phyloP scores from a whole-genome alignment of 2,797 vertebrate genomes.

The Gallinago stenura region DNA sequence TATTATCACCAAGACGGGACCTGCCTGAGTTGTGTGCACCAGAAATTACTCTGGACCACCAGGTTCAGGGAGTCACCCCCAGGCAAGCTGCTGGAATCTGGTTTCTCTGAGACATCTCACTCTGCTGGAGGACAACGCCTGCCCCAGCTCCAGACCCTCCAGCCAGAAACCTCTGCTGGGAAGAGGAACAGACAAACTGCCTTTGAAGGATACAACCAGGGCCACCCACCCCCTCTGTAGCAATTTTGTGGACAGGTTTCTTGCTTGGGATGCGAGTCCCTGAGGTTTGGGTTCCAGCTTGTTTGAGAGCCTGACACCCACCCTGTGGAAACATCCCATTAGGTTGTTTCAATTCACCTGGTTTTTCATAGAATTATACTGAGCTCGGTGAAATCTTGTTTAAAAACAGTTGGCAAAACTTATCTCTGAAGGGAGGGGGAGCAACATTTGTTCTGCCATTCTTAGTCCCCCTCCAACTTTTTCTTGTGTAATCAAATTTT shows the following conservation, averaged over 20 bases:
- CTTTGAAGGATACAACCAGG: not conserved
- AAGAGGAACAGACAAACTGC: not conserved
- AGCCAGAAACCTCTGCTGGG: not conserved
- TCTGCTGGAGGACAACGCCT: not conserved
- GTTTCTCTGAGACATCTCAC: not conserved
- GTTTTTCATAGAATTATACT: not conserved
- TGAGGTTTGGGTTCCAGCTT: not conserved
- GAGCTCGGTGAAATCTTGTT: not conserved
- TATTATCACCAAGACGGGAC: not conserved
- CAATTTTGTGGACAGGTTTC: not conserved
- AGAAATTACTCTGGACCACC: fast-evolving
- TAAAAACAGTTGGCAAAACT: not conserved
- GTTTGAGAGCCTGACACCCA: not conserved
- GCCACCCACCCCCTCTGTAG: not conserved
- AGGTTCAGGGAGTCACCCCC: fast-evolving
- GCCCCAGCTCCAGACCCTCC: not conserved
- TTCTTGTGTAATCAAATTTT: not conserved
- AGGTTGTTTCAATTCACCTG: not conserved
- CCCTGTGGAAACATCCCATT: not conserved
- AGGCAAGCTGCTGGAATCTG: not conserved
- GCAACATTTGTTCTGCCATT: not conserved
- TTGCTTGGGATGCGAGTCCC: not conserved
- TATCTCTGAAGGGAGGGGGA: not conserved
- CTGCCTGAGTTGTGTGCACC: not conserved
- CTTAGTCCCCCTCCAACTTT: not conserved